phyloP scores from a whole-genome alignment of 2,113 vertebrate species.

The Psilopsiagon aurifrons region DNA sequence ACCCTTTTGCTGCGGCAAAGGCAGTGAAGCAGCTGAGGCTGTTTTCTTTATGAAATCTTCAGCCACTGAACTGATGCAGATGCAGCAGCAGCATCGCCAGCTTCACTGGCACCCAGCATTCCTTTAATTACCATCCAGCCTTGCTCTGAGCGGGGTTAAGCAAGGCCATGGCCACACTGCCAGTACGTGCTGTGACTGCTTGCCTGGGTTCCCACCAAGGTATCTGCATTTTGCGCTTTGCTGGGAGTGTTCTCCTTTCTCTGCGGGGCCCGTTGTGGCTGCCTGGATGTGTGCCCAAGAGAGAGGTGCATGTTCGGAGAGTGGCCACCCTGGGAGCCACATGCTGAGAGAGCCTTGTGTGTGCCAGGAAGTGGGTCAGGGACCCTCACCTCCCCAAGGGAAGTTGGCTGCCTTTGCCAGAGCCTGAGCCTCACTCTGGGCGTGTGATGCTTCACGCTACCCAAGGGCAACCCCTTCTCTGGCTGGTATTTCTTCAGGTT shows the following conservation, averaged over 20 bases:
- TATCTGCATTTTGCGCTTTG: neutral
- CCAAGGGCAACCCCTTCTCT: neutral
- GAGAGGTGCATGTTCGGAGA: neutral
- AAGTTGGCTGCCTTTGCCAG: neutral
- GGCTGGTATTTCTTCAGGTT: neutral
- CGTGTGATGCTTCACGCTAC: neutral
- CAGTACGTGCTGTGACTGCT: neutral
- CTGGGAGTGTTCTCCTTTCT: neutral
- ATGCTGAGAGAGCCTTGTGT: rapidly evolving
- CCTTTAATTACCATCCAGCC: constrained; percentile 1
- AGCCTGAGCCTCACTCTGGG: neutral
- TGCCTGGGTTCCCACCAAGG: neutral
- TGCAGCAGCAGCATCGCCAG: neutral
- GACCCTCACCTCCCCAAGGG: neutral
- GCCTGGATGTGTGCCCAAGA: neutral
- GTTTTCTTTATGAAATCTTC: neutral
- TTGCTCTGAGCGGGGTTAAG: neutral
- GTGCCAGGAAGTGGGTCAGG: neutral
- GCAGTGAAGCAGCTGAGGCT: neutral
- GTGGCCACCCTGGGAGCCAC: neutral
- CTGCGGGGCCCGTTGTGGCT: neutral
- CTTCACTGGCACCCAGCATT: neutral
- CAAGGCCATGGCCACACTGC: neutral
- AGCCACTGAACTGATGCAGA: neutral
- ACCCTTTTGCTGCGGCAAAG: neutral